Percentiles rank a stretch among this genome's conserved stretches.
phyloP scores from a whole-genome alignment of 2,797 vertebrate species.

The Ispidina picta region DNA sequence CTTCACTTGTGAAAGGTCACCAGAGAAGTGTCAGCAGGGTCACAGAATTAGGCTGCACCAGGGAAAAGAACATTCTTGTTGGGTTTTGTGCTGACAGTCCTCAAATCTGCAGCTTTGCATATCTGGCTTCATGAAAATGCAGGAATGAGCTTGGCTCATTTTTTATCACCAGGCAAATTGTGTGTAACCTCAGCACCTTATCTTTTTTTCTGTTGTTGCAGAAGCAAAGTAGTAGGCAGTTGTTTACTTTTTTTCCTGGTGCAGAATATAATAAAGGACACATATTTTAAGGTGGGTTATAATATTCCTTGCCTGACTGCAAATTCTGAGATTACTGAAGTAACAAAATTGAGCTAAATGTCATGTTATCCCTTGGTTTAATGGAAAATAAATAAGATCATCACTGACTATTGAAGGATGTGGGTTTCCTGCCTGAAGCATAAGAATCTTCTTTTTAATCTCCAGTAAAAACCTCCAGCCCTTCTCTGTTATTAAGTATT shows the following conservation, averaged over 20 bases:
- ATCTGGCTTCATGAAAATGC: neutral
- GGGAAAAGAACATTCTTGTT: neutral
- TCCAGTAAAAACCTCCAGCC: neutral
- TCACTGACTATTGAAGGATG: neutral
- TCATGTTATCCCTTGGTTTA: slow-evolving; percentile 24
- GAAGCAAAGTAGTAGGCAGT: neutral
- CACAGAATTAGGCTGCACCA: neutral
- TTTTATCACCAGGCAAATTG: neutral
- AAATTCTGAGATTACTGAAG: neutral
- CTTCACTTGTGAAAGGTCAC: neutral
- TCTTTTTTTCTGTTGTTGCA: neutral
- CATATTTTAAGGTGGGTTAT: neutral
- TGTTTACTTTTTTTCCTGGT: neutral
- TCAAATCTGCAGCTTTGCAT: neutral
- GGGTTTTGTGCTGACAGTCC: neutral
- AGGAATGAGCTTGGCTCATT: neutral
- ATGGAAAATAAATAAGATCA: slow-evolving; percentile 26
- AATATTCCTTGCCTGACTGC: neutral
- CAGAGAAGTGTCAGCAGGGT: neutral
- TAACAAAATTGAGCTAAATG: slow-evolving; percentile 27
- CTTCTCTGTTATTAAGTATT: neutral
- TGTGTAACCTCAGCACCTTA: neutral
- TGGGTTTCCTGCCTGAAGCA: neutral
- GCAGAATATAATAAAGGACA: neutral
- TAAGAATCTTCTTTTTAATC: slow-evolving; percentile 8